Evolutionary conservation across 2,113 vertebrate genomes (phyloP), one percentile per base, ranked within the genome.

Genomic region (Furnarius figulus): DNA sequence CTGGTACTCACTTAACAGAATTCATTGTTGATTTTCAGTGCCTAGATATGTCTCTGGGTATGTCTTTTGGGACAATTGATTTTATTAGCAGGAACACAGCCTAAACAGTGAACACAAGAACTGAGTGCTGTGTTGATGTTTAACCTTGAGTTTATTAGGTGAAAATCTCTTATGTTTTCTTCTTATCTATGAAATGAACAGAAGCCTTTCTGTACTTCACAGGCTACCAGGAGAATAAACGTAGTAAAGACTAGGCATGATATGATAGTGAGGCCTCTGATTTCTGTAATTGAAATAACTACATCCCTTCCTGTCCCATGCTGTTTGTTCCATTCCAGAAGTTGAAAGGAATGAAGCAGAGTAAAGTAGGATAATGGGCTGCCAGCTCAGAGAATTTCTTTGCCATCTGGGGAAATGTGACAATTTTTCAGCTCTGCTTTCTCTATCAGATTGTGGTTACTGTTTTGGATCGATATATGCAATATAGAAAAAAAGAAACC

Each of bases 351-450:
- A 95, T 83, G 59, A 93, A 83, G 35, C 37, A 78, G 37, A 80
- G 40, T 85, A 83, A 87, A 70, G 56, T 8, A 72, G 76, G 65
- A 75, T 89, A 95, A 71, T 0, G 1, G 53, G 39, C 37, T 94
- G 65, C 85, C 68, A 85, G 44, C 63, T 73, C 14, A 4, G 49
- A 91, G 35, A 87, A 80, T 88, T 86, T 49, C 19, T 90, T 81
- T 93, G 66, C 58, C 58, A 87, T 86, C 65, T 90, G 76, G 65
- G 73, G 6, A 94, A 61, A 94, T 33, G 33, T 68, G 65, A 56
- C 47, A 58, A 33, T 78, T 94, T 96, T 95, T 88, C 65, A 82
- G 19, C 8, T 95, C 49, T 92, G 56, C 25, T 90, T 93, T 96
- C 63, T 67, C 37, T 71, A 71, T 59, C 83, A 87, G 35, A 49